Percentiles rank a stretch among this genome's conserved stretches.
phyloP scores from a whole-genome alignment of 2,888 invertebrate species.

The Diaphora mendica region DNA sequence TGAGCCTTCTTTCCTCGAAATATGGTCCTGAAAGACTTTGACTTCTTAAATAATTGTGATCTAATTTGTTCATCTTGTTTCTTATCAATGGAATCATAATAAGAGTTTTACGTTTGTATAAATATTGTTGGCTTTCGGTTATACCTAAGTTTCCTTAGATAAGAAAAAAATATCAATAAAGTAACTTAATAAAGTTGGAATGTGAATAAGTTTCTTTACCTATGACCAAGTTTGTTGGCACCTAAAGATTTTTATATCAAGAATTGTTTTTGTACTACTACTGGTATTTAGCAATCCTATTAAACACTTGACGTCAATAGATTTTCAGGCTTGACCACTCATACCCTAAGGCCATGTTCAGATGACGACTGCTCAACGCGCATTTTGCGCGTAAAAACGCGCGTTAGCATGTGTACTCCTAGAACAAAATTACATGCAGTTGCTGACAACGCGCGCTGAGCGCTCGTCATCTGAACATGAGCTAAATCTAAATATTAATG shows the following conservation, averaged over 20 bases:
- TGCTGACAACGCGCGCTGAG: too few relatives aligned
- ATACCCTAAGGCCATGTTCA: too few relatives aligned
- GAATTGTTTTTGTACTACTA: background rate
- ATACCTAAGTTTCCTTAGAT: background rate
- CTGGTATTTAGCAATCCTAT: background rate
- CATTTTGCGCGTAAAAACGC: too few relatives aligned
- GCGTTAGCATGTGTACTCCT: too few relatives aligned
- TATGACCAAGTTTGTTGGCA: slow-evolving; percentile 4
- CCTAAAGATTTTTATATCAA: slow-evolving; percentile 8
- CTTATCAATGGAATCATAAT: slow-evolving; percentile 2
- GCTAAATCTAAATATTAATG: too few relatives aligned
- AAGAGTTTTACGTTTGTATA: background rate
- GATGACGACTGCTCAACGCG: too few relatives aligned
- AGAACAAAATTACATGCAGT: too few relatives aligned
- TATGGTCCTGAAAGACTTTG: background rate
- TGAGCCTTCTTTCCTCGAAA: background rate
- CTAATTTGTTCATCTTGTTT: background rate
- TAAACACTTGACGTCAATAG: too few relatives aligned
- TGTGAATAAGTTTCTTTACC: slow-evolving; percentile 18
- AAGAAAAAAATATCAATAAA: slow-evolving; percentile 12
- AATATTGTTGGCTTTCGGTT: slow-evolving; percentile 7
- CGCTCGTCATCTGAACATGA: too few relatives aligned
- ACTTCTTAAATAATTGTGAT: background rate
- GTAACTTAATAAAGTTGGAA: slow-evolving; percentile 9
- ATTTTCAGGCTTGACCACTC: too few relatives aligned